Evolutionary conservation across 1,140 invertebrate species (phyloP).

Genomic region (Hyles vespertilio): DNA sequence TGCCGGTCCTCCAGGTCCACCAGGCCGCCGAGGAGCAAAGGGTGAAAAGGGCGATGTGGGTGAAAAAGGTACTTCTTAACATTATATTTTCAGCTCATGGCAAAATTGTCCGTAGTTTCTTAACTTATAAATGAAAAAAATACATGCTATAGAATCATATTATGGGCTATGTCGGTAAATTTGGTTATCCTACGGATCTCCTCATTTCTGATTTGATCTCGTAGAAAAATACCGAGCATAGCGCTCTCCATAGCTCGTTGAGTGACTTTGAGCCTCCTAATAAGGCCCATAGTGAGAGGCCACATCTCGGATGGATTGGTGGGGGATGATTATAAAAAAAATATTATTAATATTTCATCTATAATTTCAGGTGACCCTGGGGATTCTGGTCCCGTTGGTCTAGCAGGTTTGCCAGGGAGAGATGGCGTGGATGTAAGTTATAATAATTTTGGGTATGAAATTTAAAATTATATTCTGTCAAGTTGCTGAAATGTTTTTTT

Average conservation of each 20-base stretch:
- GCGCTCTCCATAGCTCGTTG: too few species aligned
- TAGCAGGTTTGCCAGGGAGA: constrained; percentile 41
- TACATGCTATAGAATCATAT: neutral
- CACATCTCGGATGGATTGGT: neutral
- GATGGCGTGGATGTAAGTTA: constrained; percentile 52
- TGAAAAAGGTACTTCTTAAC: constrained; percentile 33
- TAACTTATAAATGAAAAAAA: neutral
- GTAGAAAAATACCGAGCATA: too few species aligned
- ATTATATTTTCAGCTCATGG: too few species aligned
- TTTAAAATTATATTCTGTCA: neutral
- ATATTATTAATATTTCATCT: neutral
- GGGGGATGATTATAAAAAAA: neutral
- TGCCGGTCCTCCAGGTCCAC: constrained; percentile 29
- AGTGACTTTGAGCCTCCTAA: too few species aligned
- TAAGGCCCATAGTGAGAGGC: neutral
- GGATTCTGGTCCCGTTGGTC: constrained; percentile 40
- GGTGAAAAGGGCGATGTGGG: constrained; percentile 47
- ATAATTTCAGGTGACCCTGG: constrained; percentile 43
- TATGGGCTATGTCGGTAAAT: neutral
- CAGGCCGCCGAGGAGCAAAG: constrained; percentile 34
- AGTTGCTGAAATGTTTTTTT: neutral
- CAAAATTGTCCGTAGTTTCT: too few species aligned
- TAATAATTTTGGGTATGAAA: neutral
- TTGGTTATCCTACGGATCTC: neutral
- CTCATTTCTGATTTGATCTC: neutral